phyloP scores from a whole-genome alignment of 1,140 invertebrate genomes.

The Danaus melanippus region DNA sequence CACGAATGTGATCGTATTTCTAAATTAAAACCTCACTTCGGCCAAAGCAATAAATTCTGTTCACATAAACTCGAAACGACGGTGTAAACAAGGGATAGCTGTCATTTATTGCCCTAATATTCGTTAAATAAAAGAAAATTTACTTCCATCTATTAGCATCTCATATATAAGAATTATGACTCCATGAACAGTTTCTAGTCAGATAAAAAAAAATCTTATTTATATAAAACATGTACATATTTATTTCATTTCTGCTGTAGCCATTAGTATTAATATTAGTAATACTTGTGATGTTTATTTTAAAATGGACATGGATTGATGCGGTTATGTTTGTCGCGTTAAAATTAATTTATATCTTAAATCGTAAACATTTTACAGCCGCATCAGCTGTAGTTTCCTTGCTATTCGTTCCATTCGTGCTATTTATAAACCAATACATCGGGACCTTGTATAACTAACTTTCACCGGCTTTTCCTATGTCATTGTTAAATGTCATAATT shows the following conservation, averaged over 20 bases:
- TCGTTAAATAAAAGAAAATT: slow-evolving; percentile 37
- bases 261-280: too few relatives aligned
- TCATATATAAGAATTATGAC: neutral
- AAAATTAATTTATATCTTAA: slow-evolving; percentile 44
- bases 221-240: too few relatives aligned
- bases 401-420: slow-evolving; percentile 23
- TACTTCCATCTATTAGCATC: slow-evolving; percentile 19
- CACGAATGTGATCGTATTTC: slow-evolving; percentile 51
- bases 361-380: slow-evolving; percentile 49
- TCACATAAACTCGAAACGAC: slow-evolving; percentile 60
- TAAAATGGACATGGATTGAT: slow-evolving; percentile 10
- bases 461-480: neutral
- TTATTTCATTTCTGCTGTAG: too few relatives aligned
- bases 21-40: slow-evolving; percentile 54
- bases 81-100: slow-evolving; percentile 60
- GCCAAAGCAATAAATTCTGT: slow-evolving; percentile 54
- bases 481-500: slow-evolving; percentile 1
- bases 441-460: neutral
- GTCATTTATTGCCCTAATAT: slow-evolving; percentile 50
- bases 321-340: slow-evolving; percentile 35
- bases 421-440: slow-evolving; percentile 10
- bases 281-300: too few relatives aligned
- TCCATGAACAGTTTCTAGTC: too few relatives aligned
- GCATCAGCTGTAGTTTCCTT: slow-evolving; percentile 26
- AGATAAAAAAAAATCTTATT: too few relatives aligned